A percentile compares a stretch with the other conserved stretches of the same genome.
Conservation (phyloP, 1,140 invertebrate genomes). For the Globodera ellingtonae region DNA sequence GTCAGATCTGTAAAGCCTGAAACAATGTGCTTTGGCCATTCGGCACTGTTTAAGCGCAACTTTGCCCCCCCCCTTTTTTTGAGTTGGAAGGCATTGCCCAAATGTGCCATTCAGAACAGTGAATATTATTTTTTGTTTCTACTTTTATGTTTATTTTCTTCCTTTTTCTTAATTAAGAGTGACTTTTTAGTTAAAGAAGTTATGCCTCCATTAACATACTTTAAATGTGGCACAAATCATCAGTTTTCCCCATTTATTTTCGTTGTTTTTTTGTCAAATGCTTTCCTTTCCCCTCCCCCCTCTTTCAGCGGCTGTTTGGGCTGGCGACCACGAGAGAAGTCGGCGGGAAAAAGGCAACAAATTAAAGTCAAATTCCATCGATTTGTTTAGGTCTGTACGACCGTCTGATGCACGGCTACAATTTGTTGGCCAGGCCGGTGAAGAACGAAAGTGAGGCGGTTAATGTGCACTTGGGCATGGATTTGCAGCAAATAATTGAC, state of each 20-base stretch:
- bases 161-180: not conserved
- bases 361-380: not conserved
- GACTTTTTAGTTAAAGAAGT: not conserved
- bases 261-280: not conserved
- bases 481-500: slow-evolving; percentile 72
- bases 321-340: slow-evolving; percentile 69
- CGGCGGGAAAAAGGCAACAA: not conserved
- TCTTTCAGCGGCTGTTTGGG: slow-evolving; percentile 45
- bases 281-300: not conserved
- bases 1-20: too few relatives aligned
- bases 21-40: too few relatives aligned
- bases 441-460: slow-evolving; percentile 70
- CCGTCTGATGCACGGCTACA: slow-evolving; percentile 70
- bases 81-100: too few relatives aligned
- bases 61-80: too few relatives aligned
- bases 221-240: not conserved
- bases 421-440: slow-evolving; percentile 71
- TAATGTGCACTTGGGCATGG: slow-evolving; percentile 71
- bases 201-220: not conserved
- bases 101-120: not conserved
- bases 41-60: too few relatives aligned
- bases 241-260: not conserved
- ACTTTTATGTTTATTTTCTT: too few relatives aligned
- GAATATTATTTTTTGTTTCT: too few relatives aligned
- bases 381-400: slow-evolving; percentile 66